Evolutionary conservation across 2,888 invertebrate genomes (phyloP).

Genomic region (Philopedon plagiatum): DNA sequence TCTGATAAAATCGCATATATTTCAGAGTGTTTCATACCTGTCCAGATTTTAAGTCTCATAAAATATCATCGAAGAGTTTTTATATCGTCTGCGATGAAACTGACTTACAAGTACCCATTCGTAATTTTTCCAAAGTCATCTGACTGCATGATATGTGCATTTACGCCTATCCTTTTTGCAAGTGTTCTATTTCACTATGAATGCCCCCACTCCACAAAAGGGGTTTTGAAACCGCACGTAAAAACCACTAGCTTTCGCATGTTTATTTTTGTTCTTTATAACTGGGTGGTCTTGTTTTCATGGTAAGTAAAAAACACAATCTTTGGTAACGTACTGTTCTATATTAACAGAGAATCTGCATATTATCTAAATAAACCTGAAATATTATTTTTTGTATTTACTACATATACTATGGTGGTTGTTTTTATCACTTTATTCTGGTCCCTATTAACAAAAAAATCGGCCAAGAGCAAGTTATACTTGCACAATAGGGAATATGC

Average conservation of each 20-base stretch:
- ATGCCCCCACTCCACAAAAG: constrained; percentile 43
- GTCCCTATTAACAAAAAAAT: too few relatives aligned
- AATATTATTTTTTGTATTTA: too few relatives aligned
- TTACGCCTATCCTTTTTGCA: constrained; percentile 31
- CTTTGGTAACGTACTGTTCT: too few relatives aligned
- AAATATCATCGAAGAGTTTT: neutral
- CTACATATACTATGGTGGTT: too few relatives aligned
- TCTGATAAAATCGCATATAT: too few relatives aligned
- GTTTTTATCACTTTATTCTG: too few relatives aligned
- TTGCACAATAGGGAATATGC: too few relatives aligned
- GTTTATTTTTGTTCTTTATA: neutral
- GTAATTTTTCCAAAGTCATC: constrained; percentile 30
- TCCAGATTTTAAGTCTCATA: neutral
- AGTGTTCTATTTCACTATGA: constrained; percentile 34
- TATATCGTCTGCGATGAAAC: neutral
- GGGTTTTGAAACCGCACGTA: neutral
- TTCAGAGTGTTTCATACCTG: too few relatives aligned
- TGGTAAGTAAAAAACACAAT: constrained; percentile 24
- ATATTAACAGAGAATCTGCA: too few relatives aligned
- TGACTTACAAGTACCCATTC: constrained; percentile 22
- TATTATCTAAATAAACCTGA: too few relatives aligned
- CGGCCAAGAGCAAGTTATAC: too few relatives aligned
- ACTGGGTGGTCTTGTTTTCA: constrained; percentile 13
- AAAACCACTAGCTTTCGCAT: neutral
- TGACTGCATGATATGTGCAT: constrained; percentile 49